Evolutionary conservation across 2,888 invertebrate species (phyloP), one percentile per base, ranked within the genome.

Genomic region (Polietes domitor): DNA sequence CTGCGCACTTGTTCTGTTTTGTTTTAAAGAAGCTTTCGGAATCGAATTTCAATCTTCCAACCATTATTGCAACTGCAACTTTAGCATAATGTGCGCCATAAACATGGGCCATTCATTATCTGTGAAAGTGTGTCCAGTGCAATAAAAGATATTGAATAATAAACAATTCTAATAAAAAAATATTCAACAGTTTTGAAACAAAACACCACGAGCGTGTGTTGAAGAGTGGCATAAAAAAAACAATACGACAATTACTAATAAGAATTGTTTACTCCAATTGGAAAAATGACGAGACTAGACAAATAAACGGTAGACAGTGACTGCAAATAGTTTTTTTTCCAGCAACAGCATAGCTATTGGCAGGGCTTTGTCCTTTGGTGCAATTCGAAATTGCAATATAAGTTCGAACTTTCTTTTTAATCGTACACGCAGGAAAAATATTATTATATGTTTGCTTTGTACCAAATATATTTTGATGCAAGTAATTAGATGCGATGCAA

Each of bases 161-260:
- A 17, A 50, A 50, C 17, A 1, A 50, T 50, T 7, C 43, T 10
- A 10, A 43, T 43, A 43, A 43, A 21, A 53, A 19, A 53, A 19
- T 21, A 53, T 19, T 53, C 2, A 53, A 21, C 7, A 53, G 21
- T 53, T 53, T 53, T 68, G 68, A 68, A 68, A 68, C 12, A 26
- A 68, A 68, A 68, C 43, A 43, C 68, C 68, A 43, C 50, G 50
- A 41, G 65, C 65, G 21, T 41, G 65, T 65, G 37, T 7, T 9
- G 32, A 41, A 19, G 12, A 41, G 10, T 19, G 21, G 41, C 12
- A 47, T 24, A 41, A 43, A 26, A 0, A 26, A 68, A 26, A 68
- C 19, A 63, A 65, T 4, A 15, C 47, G 10, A 21, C 68, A 47
- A 10, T 68, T 47, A 68, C 17, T 47, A 68, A 26, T 53, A 21